Evolutionary conservation across 2,797 vertebrate species (phyloP).

Genomic region (Megalops cyprinoides): DNA sequence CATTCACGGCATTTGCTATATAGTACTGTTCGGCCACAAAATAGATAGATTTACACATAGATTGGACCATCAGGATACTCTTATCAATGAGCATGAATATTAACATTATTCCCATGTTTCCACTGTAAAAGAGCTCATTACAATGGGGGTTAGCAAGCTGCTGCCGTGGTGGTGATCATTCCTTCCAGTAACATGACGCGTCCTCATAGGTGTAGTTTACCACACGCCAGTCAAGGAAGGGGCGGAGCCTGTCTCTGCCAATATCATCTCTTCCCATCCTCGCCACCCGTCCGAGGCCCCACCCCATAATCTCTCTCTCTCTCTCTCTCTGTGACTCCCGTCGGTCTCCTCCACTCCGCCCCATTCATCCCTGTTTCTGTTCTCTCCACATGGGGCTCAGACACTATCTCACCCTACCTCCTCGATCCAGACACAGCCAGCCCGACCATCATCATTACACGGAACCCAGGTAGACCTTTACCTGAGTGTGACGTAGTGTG

Average conservation of each 20-base stretch:
- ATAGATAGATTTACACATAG: no score
- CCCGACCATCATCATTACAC: slow-evolving; percentile 83
- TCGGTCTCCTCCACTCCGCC: slow-evolving; percentile 22
- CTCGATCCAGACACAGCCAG: slow-evolving; percentile 91
- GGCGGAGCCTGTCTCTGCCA: neutral
- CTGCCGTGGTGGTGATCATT: no score
- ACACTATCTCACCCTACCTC: slow-evolving; percentile 98
- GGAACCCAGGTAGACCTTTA: slow-evolving; percentile 89
- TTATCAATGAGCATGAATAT: no score
- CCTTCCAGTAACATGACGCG: neutral
- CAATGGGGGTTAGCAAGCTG: neutral
- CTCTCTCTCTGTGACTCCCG: neutral
- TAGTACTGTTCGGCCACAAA: no score
- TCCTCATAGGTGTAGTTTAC: neutral
- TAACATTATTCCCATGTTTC: no score
- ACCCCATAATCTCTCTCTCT: neutral
- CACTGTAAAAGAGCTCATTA: neutral
- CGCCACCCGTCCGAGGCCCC: neutral
- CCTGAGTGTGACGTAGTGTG: slow-evolving; percentile 66
- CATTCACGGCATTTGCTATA: no score
- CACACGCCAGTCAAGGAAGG: neutral
- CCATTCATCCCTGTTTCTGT: slow-evolving; percentile 63
- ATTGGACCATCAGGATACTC: no score
- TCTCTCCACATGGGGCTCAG: slow-evolving; percentile 81
- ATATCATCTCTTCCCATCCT: neutral